Percentiles rank a stretch among this genome's conserved stretches.
Evolutionary conservation across 2,113 vertebrate genomes (phyloP).

Genomic region (Oncorhynchus kisutch): DNA sequence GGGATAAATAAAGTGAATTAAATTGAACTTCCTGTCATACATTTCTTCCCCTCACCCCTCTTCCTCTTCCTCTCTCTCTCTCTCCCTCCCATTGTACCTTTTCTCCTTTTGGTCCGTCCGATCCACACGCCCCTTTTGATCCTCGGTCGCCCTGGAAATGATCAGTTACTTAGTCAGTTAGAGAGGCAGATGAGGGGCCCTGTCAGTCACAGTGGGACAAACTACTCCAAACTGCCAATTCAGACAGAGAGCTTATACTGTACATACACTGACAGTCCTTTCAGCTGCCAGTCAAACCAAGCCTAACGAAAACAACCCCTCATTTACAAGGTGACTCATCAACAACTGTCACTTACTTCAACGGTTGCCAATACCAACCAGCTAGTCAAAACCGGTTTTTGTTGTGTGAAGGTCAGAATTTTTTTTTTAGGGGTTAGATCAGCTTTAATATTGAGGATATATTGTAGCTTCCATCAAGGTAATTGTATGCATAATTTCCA

Average conservation of each 20-base stretch:
- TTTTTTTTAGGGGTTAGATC: too few relatives aligned
- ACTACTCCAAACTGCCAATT: constrained; percentile 2
- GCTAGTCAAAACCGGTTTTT: background rate
- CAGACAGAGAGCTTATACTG: constrained; percentile 20
- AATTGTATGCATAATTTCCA: too few relatives aligned
- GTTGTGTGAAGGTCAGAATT: background rate
- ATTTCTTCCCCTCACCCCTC: too few relatives aligned
- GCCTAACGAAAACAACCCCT: constrained; percentile 4
- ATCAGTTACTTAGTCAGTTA: constrained; percentile 47
- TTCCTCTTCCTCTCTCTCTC: too few relatives aligned
- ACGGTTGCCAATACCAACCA: background rate
- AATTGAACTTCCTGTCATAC: too few relatives aligned
- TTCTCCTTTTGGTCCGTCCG: constrained; percentile 86
- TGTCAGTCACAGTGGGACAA: constrained; percentile 34
- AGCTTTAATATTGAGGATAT: too few relatives aligned
- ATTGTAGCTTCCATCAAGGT: background rate
- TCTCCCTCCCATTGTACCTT: constrained; percentile 75
- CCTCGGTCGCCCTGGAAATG: constrained; percentile 89
- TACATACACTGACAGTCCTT: constrained; percentile 26
- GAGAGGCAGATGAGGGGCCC: constrained; percentile 13
- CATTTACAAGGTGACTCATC: constrained; percentile 22
- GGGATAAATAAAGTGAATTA: too few relatives aligned
- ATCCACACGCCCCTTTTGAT: constrained; percentile 87
- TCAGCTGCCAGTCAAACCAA: too few relatives aligned
- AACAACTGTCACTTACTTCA: background rate